Evolutionary conservation across 2,797 vertebrate species (phyloP).

Genomic region (Salarias fasciatus): DNA sequence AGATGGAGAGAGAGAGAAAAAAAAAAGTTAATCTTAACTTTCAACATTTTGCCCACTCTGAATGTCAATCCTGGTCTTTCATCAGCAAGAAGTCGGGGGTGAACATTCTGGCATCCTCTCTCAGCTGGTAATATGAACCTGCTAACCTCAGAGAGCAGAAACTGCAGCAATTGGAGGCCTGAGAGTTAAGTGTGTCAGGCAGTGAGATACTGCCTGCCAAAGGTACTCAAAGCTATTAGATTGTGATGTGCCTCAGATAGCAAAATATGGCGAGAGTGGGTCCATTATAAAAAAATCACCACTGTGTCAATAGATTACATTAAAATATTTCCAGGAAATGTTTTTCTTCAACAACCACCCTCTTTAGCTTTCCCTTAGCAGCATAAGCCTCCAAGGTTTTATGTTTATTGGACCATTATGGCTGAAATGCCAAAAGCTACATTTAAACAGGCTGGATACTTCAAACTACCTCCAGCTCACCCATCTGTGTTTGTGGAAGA

Average conservation of each 20-base stretch:
- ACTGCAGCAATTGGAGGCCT: constrained; percentile 75
- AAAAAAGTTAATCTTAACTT: constrained; percentile 84
- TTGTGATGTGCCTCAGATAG: constrained; percentile 75
- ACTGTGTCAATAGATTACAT: constrained; percentile 65
- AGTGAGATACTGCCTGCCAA: constrained; percentile 78
- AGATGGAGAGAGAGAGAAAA: constrained; percentile 69
- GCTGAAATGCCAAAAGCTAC: constrained; percentile 30
- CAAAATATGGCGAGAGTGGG: constrained; percentile 68
- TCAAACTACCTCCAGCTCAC: constrained; percentile 23
- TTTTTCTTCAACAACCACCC: constrained; percentile 35
- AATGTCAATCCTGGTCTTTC: constrained; percentile 80
- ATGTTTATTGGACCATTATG: constrained; percentile 38
- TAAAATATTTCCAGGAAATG: constrained; percentile 61
- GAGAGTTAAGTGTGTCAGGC: constrained; percentile 81
- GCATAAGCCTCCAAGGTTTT: constrained; percentile 16
- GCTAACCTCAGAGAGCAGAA: constrained; percentile 77
- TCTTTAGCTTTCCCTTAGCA: constrained; percentile 8
- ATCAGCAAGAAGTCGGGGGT: constrained; percentile 77
- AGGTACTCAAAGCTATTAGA: constrained; percentile 77
- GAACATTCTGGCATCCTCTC: constrained; percentile 80
- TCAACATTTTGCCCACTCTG: constrained; percentile 73
- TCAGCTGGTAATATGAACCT: constrained; percentile 80
- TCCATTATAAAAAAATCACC: constrained; percentile 78
- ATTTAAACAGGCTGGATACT: constrained; percentile 43
- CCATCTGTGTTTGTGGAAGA: constrained; percentile 22